Conservation (phyloP, 1,140 invertebrate species). For the Delia radicum region DNA sequence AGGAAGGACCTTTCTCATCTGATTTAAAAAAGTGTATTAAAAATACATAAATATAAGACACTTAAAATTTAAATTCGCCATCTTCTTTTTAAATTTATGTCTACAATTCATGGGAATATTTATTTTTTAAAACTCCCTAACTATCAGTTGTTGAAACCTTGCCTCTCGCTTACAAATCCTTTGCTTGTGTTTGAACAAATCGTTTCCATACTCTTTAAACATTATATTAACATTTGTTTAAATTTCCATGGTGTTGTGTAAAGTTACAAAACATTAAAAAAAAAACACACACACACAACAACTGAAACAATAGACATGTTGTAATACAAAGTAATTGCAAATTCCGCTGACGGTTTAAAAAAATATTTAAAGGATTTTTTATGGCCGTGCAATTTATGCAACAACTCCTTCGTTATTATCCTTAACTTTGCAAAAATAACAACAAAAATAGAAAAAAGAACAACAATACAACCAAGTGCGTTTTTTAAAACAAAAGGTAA, state of each 20-base stretch:
- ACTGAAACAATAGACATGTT: background rate
- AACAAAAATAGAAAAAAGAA: background rate
- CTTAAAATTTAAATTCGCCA: too few relatives aligned
- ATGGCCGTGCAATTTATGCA: slow-evolving; percentile 12
- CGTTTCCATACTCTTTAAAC: background rate
- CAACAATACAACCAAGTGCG: slow-evolving; percentile 3
- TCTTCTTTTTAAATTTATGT: too few relatives aligned
- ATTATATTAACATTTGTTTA: background rate
- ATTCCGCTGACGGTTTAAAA: background rate
- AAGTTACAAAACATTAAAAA: slow-evolving; percentile 18
- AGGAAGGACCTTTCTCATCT: too few relatives aligned
- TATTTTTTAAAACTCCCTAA: too few relatives aligned
- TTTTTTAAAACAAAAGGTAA: background rate
- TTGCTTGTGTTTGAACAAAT: background rate
- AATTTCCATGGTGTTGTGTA: background rate
- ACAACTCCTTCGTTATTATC: background rate
- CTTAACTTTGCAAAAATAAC: background rate
- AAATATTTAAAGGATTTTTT: background rate
- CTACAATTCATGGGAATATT: too few relatives aligned
- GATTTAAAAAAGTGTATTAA: too few relatives aligned
- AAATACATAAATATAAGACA: too few relatives aligned
- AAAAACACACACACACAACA: too few relatives aligned
- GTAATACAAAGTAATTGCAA: slow-evolving; percentile 13
- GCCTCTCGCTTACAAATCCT: background rate
- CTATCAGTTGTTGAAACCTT: too few relatives aligned